Base-by-base conservation (phyloP, 2,888 invertebrate genomes). In the Conomelus anceps region DNA sequence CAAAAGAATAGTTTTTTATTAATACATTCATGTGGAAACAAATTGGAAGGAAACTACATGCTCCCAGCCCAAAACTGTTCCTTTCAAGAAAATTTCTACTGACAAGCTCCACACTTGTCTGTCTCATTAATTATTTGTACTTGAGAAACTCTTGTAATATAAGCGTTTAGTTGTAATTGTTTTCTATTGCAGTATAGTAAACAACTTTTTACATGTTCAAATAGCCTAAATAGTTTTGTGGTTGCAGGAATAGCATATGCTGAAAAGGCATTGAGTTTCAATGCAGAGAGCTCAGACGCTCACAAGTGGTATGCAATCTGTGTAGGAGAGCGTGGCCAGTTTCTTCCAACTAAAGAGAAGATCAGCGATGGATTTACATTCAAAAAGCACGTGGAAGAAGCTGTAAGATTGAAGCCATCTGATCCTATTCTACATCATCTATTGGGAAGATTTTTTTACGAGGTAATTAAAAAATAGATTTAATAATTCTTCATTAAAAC, bases 221-320 rank as follows among this genome's bases (percentile, higher is more conserved):
- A 86, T 88, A 88, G 13, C 22, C 26, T 22, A 9, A 22, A 20
- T 85, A 41, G 20, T 24, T 85, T 85, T 34, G 34, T 63, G 22
- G 89, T 90, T 91, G 86, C 91, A 95, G 96, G 96, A 87, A 93
- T 95, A 87, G 93, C 94, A 63, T 94, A 94, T 90, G 96, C 96
- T 89, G 93, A 94, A 89, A 92, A 93, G 90, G 94, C 96, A 22
- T 92, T 96, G 23, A 92, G 94, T 87, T 90, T 95, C 3, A 93
- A 94, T 90, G 92, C 94, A 0, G 92, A 93, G 22, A 93, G 94
- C 91, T 93, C 95, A 0, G 94, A 96, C 91, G 94, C 95, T 22
- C 96, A 96, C 93, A 97, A 96, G 93, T 97, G 96, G 96, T 95
- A 94, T 92, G 96, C 96, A 1, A 95, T 96, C 87, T 94, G 96